These are phyloP conservation scores for Ptilodon capucinus DNA, from an alignment of 2,888 invertebrate genomes.

Conservation along the genomic window DNA sequence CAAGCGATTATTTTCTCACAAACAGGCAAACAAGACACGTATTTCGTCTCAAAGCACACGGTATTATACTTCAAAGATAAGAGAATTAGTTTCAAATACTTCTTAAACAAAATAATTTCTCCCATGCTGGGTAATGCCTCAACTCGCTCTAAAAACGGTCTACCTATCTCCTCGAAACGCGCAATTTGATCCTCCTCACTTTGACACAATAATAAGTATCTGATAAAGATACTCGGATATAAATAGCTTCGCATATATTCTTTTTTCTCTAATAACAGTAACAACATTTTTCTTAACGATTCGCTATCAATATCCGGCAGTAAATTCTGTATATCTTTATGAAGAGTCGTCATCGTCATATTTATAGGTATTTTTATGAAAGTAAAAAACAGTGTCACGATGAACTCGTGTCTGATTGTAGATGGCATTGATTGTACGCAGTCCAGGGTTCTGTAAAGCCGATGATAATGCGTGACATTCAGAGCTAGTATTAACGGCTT, in stretches of 20 bases:
- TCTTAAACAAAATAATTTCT: neutral
- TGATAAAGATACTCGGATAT: slow-evolving; percentile 44
- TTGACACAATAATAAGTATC: slow-evolving; percentile 46
- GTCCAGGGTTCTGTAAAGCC: neutral
- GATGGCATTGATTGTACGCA: slow-evolving; percentile 31
- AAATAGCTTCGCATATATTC: neutral
- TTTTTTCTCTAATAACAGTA: slow-evolving; percentile 15
- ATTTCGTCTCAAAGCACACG: slow-evolving; percentile 43
- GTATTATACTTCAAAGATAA: slow-evolving; percentile 41
- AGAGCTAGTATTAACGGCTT: slow-evolving; percentile 34
- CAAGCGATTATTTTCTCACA: slow-evolving; percentile 43
- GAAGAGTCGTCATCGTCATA: slow-evolving; percentile 21
- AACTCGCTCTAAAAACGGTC: slow-evolving; percentile 42
- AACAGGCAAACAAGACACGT: slow-evolving; percentile 43
- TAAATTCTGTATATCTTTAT: slow-evolving; percentile 37
- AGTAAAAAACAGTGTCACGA: slow-evolving; percentile 36
- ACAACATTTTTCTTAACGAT: slow-evolving; percentile 30
- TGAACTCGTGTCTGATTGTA: slow-evolving; percentile 45
- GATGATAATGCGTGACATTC: slow-evolving; percentile 6
- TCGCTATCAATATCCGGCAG: slow-evolving; percentile 34
- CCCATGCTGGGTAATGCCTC: slow-evolving; percentile 8
- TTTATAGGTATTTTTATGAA: slow-evolving; percentile 22
- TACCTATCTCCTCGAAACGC: slow-evolving; percentile 37
- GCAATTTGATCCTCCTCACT: slow-evolving; percentile 33
- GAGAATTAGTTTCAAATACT: slow-evolving; percentile 33